These are phyloP conservation scores for Neosalanx taihuensis DNA, from an alignment of 2,797 vertebrate genomes.

Conservation along the genomic window DNA sequence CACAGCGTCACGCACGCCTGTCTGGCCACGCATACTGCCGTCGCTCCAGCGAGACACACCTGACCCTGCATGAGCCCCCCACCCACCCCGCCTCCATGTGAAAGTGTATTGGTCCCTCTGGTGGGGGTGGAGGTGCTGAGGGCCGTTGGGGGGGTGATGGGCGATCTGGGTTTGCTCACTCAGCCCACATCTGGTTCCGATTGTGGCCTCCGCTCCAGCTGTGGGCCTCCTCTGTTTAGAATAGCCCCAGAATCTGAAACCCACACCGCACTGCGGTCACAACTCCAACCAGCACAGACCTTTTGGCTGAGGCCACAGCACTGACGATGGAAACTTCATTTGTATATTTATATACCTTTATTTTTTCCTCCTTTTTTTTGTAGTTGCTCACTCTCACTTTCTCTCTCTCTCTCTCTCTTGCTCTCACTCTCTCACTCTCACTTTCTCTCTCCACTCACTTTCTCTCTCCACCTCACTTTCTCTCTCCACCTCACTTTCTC, in stretches of 20 bases:
- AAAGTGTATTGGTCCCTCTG: not conserved
- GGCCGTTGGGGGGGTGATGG: not conserved
- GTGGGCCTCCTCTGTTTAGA: conserved; percentile 78
- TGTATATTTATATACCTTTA: conserved; percentile 20
- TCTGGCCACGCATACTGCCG: conserved; percentile 5
- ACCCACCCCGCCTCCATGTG: not conserved
- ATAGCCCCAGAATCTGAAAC: conserved; percentile 77
- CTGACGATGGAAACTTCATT: conserved; percentile 66
- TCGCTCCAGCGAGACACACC: not conserved
- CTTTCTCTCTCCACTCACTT: not conserved
- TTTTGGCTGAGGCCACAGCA: conserved; percentile 57
- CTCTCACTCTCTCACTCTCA: not conserved
- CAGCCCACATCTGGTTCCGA: conserved; percentile 78
- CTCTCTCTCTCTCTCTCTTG: not conserved
- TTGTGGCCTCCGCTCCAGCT: conserved; percentile 73
- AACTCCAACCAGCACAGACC: conserved; percentile 66
- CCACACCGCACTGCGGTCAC: conserved; percentile 72
- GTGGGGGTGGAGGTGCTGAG: not conserved
- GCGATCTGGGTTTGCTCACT: conserved; percentile 8
- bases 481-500: too few species aligned
- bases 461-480: too few species aligned
- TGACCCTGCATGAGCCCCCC: conserved; percentile 4
- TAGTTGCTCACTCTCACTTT: not conserved
- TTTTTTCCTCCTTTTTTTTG: too few species aligned
- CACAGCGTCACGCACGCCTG: conserved; percentile 9